Evolutionary conservation across 1,140 invertebrate species (phyloP), one percentile per base, ranked within the genome.

Genomic region (Orchestia grillus): DNA sequence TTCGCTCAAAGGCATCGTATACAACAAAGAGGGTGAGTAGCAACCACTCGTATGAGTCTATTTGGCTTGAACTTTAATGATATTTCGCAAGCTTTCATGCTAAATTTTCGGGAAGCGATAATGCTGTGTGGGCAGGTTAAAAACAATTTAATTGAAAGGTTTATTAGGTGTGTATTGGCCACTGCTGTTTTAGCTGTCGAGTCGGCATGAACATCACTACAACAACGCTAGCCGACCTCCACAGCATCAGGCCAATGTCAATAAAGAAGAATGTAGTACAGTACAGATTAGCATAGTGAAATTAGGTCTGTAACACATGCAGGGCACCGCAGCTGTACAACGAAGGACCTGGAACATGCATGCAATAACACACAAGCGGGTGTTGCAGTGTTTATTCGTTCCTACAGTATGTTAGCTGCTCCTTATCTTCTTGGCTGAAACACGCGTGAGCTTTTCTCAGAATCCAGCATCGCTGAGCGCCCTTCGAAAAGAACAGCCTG

Each of bases 171-270:
- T 94, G 44, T 94, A 44, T 94, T 94, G 92, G 44, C 44, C 43
- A 94, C 43, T 45, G 43, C 44, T n/a, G 43, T 94, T 44, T 44
- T 6, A 94, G 92, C 92, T 94, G 92, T 94, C 44, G 88, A 91
- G 88, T 91, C 92, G 92, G 92, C 92, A 94, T 94, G 92, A 94
- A 94, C 92, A 94, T 94, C 92, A 94, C 92, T 94, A 94, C 92
- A 94, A 94, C 92, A 94, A 94, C 92, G 92, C 92, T 94, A 94
- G 92, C 92, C 92, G 92, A 47, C 92, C 92, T 45, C 44, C 6
- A 94, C 92, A 44, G 43, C 41, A 91, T 43, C 41, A 94, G 92
- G 92, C 92, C 92, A 45, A 94, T 94, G 40, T 94, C 36, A 8
- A 94, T 45, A n/a, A 94, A n/a, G 44, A 94, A 53, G 92, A 45